These are phyloP conservation scores for Xenus cinereus DNA, from an alignment of 2,113 vertebrate species.

Conservation along the genomic window DNA sequence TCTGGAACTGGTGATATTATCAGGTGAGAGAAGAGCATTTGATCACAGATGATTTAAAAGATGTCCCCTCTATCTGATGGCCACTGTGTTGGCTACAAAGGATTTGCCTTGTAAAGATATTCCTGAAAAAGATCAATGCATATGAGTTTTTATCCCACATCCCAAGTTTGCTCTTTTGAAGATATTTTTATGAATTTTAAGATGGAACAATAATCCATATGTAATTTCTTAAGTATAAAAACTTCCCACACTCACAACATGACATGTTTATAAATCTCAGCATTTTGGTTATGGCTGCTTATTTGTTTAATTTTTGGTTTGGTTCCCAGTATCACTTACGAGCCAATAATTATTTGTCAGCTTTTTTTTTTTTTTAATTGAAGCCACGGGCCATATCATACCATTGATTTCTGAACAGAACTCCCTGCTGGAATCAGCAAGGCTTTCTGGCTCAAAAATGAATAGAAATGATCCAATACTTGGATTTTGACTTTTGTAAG, in stretches of 20 bases:
- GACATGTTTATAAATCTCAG: conserved; percentile 31
- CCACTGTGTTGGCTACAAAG: not conserved
- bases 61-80: not conserved
- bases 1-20: not conserved
- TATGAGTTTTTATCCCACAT: conserved; percentile 6
- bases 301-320: conserved; percentile 59
- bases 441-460: conserved; percentile 18
- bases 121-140: conserved; percentile 10
- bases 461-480: conserved; percentile 35
- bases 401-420: conserved; percentile 54
- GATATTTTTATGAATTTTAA: conserved; percentile 21
- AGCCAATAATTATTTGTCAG: conserved; percentile 59
- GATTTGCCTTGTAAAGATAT: not conserved
- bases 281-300: conserved; percentile 28
- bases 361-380: conserved; percentile 3
- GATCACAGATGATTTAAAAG: not conserved
- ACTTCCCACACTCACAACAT: conserved; percentile 17
- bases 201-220: conserved; percentile 9
- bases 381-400: conserved; percentile 24
- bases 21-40: not conserved
- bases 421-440: conserved; percentile 22
- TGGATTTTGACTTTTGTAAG: conserved; percentile 32
- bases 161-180: conserved; percentile 27
- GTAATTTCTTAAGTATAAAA: conserved; percentile 33
- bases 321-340: conserved; percentile 45